These are phyloP conservation scores for Ginglymostoma cirratum DNA, from an alignment of 2,113 vertebrate genomes.

Conservation along the genomic window DNA sequence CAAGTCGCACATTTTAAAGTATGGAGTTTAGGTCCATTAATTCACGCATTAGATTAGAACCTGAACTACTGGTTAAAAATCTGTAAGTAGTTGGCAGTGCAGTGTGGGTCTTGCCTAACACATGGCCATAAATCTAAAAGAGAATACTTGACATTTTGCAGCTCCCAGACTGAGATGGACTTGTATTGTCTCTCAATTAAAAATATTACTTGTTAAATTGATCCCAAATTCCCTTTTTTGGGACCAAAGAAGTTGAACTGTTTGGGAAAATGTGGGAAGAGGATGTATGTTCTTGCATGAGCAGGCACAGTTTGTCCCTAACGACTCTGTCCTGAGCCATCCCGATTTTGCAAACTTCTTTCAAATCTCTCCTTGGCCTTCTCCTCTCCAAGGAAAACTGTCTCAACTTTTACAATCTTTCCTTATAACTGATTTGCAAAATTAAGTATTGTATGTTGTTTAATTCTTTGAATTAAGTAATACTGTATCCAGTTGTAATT, in stretches of 20 bases:
- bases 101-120: neutral
- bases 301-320: no score
- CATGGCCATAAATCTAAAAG: neutral
- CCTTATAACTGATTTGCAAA: no score
- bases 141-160: neutral
- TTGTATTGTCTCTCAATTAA: neutral
- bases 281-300: neutral
- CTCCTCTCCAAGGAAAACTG: no score
- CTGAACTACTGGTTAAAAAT: neutral
- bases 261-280: neutral
- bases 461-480: no score
- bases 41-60: neutral
- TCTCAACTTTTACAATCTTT: no score
- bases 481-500: no score
- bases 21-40: neutral
- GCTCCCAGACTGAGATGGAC: neutral
- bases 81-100: neutral
- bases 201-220: neutral
- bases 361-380: no score
- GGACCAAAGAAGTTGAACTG: neutral
- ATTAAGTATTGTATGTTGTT: no score
- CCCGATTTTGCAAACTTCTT: no score
- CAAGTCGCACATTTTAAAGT: neutral
- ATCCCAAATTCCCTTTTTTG: neutral
- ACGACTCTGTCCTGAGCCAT: no score